These are phyloP conservation scores for Pimephales promelas DNA, from an alignment of 2,113 vertebrate species.

Conservation along the genomic window DNA sequence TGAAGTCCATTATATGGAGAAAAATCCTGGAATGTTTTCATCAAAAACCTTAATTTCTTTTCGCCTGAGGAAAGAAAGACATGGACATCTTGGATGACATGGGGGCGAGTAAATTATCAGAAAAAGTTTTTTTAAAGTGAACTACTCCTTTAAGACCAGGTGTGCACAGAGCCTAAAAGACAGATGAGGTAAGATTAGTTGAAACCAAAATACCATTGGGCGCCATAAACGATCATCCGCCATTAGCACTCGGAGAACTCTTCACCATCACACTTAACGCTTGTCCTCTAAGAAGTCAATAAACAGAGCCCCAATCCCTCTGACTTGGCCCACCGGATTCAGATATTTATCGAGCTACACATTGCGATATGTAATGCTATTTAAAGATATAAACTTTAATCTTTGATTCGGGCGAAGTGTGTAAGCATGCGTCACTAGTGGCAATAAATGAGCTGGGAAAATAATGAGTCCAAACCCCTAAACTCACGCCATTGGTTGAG, in stretches of 20 bases:
- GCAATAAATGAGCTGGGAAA: background rate
- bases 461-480: background rate
- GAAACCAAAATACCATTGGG: background rate
- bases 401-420: background rate
- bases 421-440: background rate
- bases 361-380: background rate
- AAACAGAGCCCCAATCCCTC: background rate
- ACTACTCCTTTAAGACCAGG: too few species aligned
- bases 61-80: too few species aligned
- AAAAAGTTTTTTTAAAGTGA: too few species aligned
- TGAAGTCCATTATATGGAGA: too few species aligned
- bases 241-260: background rate
- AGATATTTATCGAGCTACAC: conserved; percentile 34
- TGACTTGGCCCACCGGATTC: conserved; percentile 16
- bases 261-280: background rate
- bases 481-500: background rate
- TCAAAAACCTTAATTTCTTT: too few species aligned
- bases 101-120: too few species aligned
- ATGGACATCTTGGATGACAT: too few species aligned
- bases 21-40: too few species aligned
- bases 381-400: background rate
- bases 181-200: background rate
- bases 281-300: conserved; percentile 35
- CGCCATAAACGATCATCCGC: conserved; percentile 2
- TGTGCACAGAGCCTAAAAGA: background rate